Evolutionary conservation across 2,797 vertebrate genomes (phyloP).

Genomic region (Merluccius polli): DNA sequence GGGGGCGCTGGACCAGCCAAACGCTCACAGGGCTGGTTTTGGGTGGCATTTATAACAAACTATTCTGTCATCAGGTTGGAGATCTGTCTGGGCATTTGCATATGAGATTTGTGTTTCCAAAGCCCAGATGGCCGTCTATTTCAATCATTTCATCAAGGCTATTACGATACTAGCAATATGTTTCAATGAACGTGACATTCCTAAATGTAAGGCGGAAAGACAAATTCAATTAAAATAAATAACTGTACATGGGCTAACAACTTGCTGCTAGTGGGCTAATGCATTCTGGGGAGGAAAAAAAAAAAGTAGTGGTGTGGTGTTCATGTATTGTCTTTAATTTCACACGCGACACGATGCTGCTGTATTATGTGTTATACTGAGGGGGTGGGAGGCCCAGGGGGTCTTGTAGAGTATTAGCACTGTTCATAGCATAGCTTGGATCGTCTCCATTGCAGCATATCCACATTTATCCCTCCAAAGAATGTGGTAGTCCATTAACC

Average conservation of each 20-base stretch:
- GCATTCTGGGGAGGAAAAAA: slow-evolving; percentile 1
- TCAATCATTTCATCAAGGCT: neutral
- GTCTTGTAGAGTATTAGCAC: neutral
- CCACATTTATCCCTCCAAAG: slow-evolving; percentile 17
- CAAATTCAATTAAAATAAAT: neutral
- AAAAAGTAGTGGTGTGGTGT: neutral
- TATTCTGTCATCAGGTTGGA: neutral
- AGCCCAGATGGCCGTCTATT: neutral
- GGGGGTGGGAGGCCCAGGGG: neutral
- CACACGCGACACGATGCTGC: neutral
- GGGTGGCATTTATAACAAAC: neutral
- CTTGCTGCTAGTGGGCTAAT: neutral
- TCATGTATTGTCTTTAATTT: neutral
- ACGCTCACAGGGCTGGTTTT: no score
- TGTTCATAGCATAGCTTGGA: neutral
- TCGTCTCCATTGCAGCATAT: neutral
- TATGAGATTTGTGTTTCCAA: neutral
- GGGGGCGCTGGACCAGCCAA: no score
- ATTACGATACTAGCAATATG: neutral
- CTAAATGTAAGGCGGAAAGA: neutral
- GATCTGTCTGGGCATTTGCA: no score
- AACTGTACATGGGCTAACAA: neutral
- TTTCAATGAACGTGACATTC: neutral
- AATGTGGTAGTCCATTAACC: neutral
- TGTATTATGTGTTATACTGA: neutral